A percentile compares a stretch with the other conserved stretches of the same genome.
Evolutionary conservation across 2,888 invertebrate species (phyloP).

Genomic region (Stenodema calcarata): DNA sequence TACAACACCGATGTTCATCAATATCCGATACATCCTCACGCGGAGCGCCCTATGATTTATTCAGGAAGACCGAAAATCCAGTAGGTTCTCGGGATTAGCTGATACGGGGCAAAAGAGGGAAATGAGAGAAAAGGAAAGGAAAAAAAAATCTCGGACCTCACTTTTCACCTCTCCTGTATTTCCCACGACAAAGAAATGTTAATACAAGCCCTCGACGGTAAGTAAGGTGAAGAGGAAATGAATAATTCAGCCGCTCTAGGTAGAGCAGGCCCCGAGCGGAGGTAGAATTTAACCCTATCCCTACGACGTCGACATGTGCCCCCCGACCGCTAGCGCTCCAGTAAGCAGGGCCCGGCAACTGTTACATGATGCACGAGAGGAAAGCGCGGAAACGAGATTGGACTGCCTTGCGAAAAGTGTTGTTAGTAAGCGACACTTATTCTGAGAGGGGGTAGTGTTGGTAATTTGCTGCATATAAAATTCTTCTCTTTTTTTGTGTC

Average conservation of each 20-base stretch:
- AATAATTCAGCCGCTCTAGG: neutral
- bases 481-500: neutral
- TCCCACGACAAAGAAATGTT: neutral
- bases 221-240: neutral
- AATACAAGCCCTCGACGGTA: neutral
- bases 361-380: neutral
- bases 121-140: neutral
- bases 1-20: no score
- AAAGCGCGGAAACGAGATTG: neutral
- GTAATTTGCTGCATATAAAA: neutral
- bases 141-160: neutral
- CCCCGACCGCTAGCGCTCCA: neutral
- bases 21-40: no score
- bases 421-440: neutral
- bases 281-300: neutral
- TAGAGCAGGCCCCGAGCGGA: neutral
- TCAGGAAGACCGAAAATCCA: neutral
- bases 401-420: neutral
- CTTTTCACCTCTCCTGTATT: neutral
- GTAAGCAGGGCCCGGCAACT: neutral
- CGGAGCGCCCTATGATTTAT: neutral
- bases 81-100: neutral
- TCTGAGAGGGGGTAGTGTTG: neutral
- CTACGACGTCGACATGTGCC: neutral
- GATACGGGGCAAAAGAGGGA: neutral